A percentile compares a stretch with the other conserved stretches of the same genome.
Conservation (phyloP, 2,888 invertebrate species). For the Mythimna pallens region DNA sequence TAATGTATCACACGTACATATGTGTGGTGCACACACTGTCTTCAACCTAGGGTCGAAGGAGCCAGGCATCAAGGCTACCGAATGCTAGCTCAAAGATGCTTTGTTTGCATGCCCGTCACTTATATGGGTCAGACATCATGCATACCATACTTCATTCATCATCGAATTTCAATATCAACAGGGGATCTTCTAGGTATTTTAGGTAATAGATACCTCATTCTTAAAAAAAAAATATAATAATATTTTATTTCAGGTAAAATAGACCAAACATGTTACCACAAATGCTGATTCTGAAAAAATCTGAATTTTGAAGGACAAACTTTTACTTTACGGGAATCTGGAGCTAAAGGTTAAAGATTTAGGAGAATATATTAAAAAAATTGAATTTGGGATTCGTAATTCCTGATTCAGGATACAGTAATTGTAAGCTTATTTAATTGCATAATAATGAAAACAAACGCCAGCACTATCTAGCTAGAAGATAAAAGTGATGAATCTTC, state of each 20-base stretch:
- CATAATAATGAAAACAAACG: neutral
- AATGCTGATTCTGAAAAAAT: neutral
- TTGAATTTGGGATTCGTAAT: neutral
- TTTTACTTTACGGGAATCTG: neutral
- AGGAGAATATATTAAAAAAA: neutral
- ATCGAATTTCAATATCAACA: too few relatives aligned
- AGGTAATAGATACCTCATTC: too few relatives aligned
- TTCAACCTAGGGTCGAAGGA: slow-evolving; percentile 25
- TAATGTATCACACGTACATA: slow-evolving; percentile 24
- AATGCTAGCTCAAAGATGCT: neutral
- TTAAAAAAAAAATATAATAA: neutral
- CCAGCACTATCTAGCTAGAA: neutral
- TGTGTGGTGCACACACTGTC: slow-evolving; percentile 30
- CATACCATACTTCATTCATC: neutral
- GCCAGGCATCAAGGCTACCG: neutral
- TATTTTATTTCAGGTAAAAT: neutral
- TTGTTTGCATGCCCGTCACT: slow-evolving; percentile 4
- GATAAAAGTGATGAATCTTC: slow-evolving; percentile 1
- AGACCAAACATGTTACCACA: neutral
- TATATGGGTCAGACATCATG: neutral
- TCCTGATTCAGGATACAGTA: neutral
- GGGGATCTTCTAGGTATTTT: neutral
- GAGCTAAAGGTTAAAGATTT: neutral
- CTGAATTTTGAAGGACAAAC: neutral
- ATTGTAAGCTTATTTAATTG: neutral